Base-by-base conservation (phyloP, 2,797 vertebrate genomes). In the Chelon auratus region DNA sequence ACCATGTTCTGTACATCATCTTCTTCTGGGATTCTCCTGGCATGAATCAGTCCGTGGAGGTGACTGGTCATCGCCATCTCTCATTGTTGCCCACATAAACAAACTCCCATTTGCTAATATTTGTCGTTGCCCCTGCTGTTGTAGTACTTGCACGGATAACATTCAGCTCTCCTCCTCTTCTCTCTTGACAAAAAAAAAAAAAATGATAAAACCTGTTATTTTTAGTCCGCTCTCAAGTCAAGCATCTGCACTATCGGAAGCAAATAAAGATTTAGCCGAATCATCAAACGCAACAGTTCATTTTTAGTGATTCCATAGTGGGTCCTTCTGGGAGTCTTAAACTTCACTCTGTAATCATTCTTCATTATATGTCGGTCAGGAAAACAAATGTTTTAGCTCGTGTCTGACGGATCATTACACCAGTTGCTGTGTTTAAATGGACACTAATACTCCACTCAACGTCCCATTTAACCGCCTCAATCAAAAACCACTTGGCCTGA, bases 121-220 rank as follows among this genome's bases (percentile, higher is more conserved):
- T 81, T 84, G 53, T 82, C 81, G 64, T 39, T 54, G 48, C 62
- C 65, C 24, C 54, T 42, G 43, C 47, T 48, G 36, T 56, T 54
- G 52, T 57, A 37, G 20, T 42, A 50, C 47, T 43, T 40, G 63
- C n/a, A 18, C 63, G 47, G 66, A 54, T 36, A 62, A 67, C 74
- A 71, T 82, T 26, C 77, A 66, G 30, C 62, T 75, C 45, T 18
- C 45, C 61, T 62, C 63, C 56, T 43, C 57, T 13, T 22, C 61
- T 57, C 51, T 64, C 60, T 40, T 75, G 37, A 81, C 77, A 0
- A 43, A 15, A 45, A 42, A 11, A 42, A 42, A 11, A 42, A 22
- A 22, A n/a, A n/a, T n/a, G 12, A 67, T 80, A 83, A 75, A 48
- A 74, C 30, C 42, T 58, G 83, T 77, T 89, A 86, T 89, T 87